A percentile compares a stretch with the other conserved stretches of the same genome.
phyloP scores from a whole-genome alignment of 2,888 invertebrate genomes.

The Oxycera nigricornis region DNA sequence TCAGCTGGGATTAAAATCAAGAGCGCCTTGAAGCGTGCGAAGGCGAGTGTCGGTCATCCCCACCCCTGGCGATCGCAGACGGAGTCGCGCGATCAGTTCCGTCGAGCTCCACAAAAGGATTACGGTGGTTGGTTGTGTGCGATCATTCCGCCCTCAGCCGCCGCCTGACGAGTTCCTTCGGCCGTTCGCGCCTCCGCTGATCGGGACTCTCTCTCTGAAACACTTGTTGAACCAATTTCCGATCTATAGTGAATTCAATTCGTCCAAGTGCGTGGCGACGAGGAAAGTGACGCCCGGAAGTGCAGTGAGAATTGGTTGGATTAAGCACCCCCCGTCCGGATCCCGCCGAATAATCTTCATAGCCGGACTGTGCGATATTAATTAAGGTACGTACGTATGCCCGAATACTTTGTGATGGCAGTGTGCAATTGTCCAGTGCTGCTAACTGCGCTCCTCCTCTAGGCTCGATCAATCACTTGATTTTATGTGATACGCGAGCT shows the following conservation, averaged over 20 bases:
- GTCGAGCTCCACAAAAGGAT: conserved; percentile 35
- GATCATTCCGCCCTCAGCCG: conserved; percentile 39
- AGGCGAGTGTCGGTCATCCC: conserved; percentile 2
- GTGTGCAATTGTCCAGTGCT: neutral
- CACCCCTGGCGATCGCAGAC: neutral
- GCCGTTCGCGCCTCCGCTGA: conserved; percentile 18
- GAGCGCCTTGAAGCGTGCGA: conserved; percentile 13
- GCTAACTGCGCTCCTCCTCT: neutral
- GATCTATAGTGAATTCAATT: neutral
- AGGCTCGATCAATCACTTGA: neutral
- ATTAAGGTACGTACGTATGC: conserved; percentile 1
- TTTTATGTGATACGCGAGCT: neutral
- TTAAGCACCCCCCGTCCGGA: neutral
- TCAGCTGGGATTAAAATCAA: neutral
- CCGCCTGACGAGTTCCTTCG: conserved; percentile 39
- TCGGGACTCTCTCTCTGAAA: neutral
- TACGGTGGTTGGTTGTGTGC: conserved; percentile 20
- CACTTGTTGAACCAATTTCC: conserved; percentile 30
- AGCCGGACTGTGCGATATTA: neutral
- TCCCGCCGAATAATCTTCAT: neutral
- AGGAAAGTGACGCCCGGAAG: neutral
- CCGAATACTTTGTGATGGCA: neutral
- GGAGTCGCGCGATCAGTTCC: conserved; percentile 7
- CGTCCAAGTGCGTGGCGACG: neutral
- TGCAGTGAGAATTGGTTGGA: neutral